Evolutionary conservation across 1,140 invertebrate species (phyloP).

Genomic region (Conus betulinus): DNA sequence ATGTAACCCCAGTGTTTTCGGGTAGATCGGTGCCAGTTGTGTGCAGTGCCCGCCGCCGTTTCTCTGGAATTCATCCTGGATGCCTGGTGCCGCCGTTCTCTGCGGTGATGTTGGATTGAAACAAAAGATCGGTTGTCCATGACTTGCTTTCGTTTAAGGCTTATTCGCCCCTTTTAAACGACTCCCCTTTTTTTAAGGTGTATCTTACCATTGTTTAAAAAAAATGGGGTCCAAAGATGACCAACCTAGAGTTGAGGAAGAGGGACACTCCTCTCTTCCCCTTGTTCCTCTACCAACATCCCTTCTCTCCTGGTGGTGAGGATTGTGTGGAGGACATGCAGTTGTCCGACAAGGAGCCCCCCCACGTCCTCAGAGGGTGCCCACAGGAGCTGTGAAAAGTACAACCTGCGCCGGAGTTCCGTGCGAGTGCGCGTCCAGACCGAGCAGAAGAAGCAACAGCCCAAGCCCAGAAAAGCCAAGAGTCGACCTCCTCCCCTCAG

Average conservation of each 20-base stretch:
- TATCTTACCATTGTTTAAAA: too few species aligned
- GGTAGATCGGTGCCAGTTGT: too few species aligned
- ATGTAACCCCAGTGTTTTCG: too few species aligned
- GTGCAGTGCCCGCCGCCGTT: too few species aligned
- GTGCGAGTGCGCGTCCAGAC: conserved; percentile 77
- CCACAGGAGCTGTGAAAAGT: conserved; percentile 61
- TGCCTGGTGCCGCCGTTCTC: too few species aligned
- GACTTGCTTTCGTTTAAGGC: too few species aligned
- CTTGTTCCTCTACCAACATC: not conserved
- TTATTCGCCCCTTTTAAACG: too few species aligned
- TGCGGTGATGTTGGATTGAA: too few species aligned
- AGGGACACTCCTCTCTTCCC: not conserved
- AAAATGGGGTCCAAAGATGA: too few species aligned
- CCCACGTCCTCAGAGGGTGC: not conserved
- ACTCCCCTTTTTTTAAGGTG: too few species aligned
- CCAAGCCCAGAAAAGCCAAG: conserved; percentile 78
- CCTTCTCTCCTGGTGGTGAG: not conserved
- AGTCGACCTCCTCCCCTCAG: conserved; percentile 87
- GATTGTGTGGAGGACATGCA: not conserved
- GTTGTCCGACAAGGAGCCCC: not conserved
- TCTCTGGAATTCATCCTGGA: too few species aligned
- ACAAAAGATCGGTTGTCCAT: too few species aligned
- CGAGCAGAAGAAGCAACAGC: conserved; percentile 72
- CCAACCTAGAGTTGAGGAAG: not conserved
- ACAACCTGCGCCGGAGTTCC: conserved; percentile 78